These are phyloP conservation scores for Archivesica marissinica DNA, from an alignment of 1,140 invertebrate genomes.

Conservation along the genomic window DNA sequence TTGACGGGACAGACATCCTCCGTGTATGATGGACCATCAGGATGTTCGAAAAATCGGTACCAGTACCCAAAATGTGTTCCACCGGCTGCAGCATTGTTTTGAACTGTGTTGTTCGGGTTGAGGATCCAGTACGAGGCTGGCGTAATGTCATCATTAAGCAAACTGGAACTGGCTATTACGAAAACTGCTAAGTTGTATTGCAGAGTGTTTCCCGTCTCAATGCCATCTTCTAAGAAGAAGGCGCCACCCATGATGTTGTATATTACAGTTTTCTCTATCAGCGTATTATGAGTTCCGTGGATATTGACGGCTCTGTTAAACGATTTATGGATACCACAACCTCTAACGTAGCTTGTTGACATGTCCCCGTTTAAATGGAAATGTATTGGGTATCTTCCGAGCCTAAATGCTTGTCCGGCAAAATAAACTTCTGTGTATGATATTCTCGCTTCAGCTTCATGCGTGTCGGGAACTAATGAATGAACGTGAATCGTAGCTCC, in stretches of 20 bases:
- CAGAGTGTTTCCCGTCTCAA: conserved; percentile 81
- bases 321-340: conserved; percentile 79
- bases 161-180: conserved; percentile 79
- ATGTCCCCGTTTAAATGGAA: conserved; percentile 82
- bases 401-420: conserved; percentile 82
- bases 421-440: conserved; percentile 77
- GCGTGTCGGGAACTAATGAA: conserved; percentile 70
- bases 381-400: conserved; percentile 83
- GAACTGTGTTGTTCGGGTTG: conserved; percentile 81
- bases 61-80: conserved; percentile 83
- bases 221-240: conserved; percentile 83
- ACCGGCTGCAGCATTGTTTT: conserved; percentile 81
- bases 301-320: conserved; percentile 84
- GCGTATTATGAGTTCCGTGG: conserved; percentile 79
- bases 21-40: conserved; percentile 80
- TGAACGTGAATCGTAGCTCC: conserved; percentile 81
- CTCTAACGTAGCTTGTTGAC: conserved; percentile 79
- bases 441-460: conserved; percentile 68
- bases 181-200: conserved; percentile 82
- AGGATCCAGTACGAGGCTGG: conserved; percentile 82
- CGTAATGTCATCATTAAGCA: conserved; percentile 83
- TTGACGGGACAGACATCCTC: conserved; percentile 76
- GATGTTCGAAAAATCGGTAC: conserved; percentile 81
- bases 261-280: conserved; percentile 78
- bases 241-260: conserved; percentile 83